Percentiles rank a stretch among this genome's conserved stretches.
Evolutionary conservation across 2,797 vertebrate species (phyloP).

Genomic region (Loris lydekkerianus): DNA sequence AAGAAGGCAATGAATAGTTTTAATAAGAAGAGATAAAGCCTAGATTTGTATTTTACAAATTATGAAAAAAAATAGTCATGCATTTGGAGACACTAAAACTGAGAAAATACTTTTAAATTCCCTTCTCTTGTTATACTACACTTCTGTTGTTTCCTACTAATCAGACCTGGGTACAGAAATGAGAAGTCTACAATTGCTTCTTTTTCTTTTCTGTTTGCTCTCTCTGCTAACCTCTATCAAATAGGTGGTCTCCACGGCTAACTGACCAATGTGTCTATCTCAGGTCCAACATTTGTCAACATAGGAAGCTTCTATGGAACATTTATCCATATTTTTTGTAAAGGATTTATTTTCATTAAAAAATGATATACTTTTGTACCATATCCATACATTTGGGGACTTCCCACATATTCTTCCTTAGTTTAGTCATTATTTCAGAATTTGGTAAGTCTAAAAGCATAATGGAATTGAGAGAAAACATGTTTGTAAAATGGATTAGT

Average conservation of each 20-base stretch:
- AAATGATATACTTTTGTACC: neutral
- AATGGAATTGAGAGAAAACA: neutral
- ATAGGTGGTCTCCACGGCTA: neutral
- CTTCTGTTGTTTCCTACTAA: neutral
- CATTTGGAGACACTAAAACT: neutral
- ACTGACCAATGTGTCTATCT: neutral
- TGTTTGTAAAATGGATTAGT: neutral
- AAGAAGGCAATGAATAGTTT: neutral
- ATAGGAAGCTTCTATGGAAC: neutral
- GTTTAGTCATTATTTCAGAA: neutral
- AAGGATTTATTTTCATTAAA: neutral
- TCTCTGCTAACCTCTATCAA: neutral
- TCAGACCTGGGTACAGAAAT: neutral
- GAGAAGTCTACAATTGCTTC: neutral
- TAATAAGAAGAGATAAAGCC: neutral
- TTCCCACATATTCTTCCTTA: neutral
- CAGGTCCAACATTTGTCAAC: rapidly evolving
- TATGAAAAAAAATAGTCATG: neutral
- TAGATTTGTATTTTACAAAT: neutral
- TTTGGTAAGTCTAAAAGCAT: neutral
- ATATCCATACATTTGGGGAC: neutral
- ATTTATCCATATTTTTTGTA: neutral
- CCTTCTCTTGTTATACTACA: neutral
- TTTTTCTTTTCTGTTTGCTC: neutral
- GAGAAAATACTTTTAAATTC: constrained; percentile 18